Evolutionary conservation across 2,797 vertebrate genomes (phyloP), one percentile per base, ranked within the genome.

Genomic region (Tragelaphus oryx): DNA sequence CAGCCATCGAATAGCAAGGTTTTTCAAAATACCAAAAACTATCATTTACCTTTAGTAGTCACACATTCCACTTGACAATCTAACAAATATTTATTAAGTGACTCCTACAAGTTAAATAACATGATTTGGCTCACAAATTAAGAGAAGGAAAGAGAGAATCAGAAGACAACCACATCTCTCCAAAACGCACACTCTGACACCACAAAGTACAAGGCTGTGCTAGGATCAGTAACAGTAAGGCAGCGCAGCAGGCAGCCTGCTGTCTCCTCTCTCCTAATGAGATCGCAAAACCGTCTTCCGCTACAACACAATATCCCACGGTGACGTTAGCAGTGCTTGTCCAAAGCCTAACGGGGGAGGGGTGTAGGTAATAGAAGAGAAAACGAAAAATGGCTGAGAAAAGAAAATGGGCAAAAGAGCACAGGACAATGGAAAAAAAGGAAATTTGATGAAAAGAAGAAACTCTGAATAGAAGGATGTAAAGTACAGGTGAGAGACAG

Each of bases 21-120:
- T 48, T 75, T 59, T 44, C 10, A 50, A 55, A 59, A 78, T 30
- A 75, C 41, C 28, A 28, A 50, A 91, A 94, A 48, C 68, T 46
- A 46, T 60, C 50, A 8, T 57, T 93, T 85, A 59, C 92, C 87
- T 96, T 85, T 65, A 95, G 60, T 1, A 55, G 75, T 92, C 80
- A 87, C 14, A 82, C 8, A 4, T 24, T 37, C n/a, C 33, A 54
- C 37, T 74, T 54, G 71, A 68, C 54, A 76, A 86, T 41, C 2
- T 79, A 59, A 88, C 8, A 90, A 52, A 59, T 84, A 48, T 18
- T 83, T 59, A 60, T 1, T 52, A 16, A 78, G 87, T 89, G 71
- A 89, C 57, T 62, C 68, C 28, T 80, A 57, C 2, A 17, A 28
- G 71, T 37, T 91, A 50, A 91, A 55, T 52, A 41, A 65, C 3